These are phyloP conservation scores for Papilio machaon DNA, from an alignment of 1,140 invertebrate species.

Conservation along the genomic window DNA sequence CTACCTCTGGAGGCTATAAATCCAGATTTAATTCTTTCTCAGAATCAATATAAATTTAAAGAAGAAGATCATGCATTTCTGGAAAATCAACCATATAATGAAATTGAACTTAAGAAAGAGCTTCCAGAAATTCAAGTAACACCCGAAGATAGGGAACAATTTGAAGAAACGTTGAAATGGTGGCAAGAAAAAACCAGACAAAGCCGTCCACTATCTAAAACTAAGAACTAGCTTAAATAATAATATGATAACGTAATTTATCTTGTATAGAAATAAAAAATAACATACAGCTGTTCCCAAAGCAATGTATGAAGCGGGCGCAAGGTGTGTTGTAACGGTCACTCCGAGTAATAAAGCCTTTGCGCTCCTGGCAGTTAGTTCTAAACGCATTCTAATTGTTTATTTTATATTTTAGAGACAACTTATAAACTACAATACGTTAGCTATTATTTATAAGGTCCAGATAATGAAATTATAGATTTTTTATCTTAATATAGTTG, in stretches of 20 bases:
- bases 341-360: conserved; percentile 54
- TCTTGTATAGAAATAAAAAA: conserved; percentile 63
- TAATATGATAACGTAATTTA: conserved; percentile 49
- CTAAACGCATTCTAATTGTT: conserved; percentile 23
- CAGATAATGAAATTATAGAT: conserved; percentile 13
- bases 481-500: conserved; percentile 7
- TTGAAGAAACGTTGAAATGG: conserved; percentile 79
- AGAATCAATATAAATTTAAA: conserved; percentile 68
- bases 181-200: conserved; percentile 78
- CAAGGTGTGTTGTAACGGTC: conserved; percentile 77
- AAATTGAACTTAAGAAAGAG: conserved; percentile 74
- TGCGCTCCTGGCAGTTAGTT: conserved; percentile 40
- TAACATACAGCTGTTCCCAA: conserved; percentile 80
- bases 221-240: conserved; percentile 52
- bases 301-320: conserved; percentile 66
- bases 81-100: conserved; percentile 58
- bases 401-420: conserved; percentile 6
- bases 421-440: conserved; percentile 5
- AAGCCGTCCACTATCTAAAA: conserved; percentile 59
- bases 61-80: conserved; percentile 53
- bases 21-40: conserved; percentile 63
- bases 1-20: conserved; percentile 65
- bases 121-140: conserved; percentile 76
- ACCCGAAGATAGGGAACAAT: conserved; percentile 75
- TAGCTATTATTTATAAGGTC: neutral